phyloP scores from a whole-genome alignment of 2,888 invertebrate species.

The Amorpha juglandis region DNA sequence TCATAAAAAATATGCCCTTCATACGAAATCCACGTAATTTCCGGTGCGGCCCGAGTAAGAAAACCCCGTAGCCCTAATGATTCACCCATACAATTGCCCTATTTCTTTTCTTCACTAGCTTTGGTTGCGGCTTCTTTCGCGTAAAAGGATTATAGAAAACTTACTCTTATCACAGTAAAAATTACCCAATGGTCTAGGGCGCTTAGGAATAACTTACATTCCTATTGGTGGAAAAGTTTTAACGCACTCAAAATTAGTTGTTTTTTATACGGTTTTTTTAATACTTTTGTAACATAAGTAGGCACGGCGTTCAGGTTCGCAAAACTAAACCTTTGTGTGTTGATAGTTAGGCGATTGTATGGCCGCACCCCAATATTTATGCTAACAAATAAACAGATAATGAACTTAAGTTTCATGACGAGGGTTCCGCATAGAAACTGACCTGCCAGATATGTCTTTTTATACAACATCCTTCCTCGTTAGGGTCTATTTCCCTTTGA shows the following conservation, averaged over 20 bases:
- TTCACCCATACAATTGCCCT: not conserved
- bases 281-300: too few species aligned
- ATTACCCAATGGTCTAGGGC: too few species aligned
- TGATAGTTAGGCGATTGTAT: not conserved
- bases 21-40: conserved; percentile 21
- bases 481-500: conserved; percentile 1
- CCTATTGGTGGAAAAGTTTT: too few species aligned
- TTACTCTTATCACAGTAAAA: too few species aligned
- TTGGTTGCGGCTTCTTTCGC: too few species aligned
- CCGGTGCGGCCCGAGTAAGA: not conserved
- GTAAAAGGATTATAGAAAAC: too few species aligned
- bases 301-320: too few species aligned
- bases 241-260: too few species aligned
- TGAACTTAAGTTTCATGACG: conserved; percentile 28
- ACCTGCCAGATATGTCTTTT: conserved; percentile 26
- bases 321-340: too few species aligned
- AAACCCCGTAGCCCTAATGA: not conserved
- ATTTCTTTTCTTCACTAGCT: not conserved
- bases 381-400: conserved; percentile 24
- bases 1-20: conserved; percentile 7
- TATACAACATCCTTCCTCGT: conserved; percentile 23
- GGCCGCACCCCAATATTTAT: not conserved
- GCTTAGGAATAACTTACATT: too few species aligned
- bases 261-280: too few species aligned
- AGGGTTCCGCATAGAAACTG: conserved; percentile 24